Conservation (phyloP, 2,797 vertebrate genomes). For the Nannoperca obscura region DNA sequence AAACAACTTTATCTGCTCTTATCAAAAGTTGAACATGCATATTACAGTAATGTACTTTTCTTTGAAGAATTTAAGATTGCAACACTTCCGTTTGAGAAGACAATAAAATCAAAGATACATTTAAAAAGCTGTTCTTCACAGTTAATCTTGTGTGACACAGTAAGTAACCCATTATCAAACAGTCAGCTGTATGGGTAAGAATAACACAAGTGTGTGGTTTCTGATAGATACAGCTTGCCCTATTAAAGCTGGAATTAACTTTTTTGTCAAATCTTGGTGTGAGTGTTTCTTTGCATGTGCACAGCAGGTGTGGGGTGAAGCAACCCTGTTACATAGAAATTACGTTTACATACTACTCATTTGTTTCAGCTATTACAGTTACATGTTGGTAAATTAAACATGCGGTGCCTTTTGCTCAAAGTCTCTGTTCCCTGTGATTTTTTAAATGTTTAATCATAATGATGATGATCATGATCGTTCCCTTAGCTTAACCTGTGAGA, state of each 20-base stretch:
- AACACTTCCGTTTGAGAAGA: not conserved
- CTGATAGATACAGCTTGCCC: not conserved
- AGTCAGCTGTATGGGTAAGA: not conserved
- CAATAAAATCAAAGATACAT: not conserved
- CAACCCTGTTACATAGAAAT: not conserved
- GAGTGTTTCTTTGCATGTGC: not conserved
- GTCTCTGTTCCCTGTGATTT: not conserved
- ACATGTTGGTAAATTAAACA: not conserved
- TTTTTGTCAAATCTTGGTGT: not conserved
- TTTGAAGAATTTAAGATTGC: conserved; percentile 2
- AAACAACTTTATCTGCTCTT: conserved; percentile 2
- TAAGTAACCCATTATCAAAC: not conserved
- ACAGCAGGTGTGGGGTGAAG: not conserved
- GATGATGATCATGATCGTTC: not conserved
- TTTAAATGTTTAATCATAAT: not conserved
- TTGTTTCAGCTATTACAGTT: not conserved
- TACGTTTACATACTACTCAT: not conserved
- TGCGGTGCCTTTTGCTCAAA: not conserved
- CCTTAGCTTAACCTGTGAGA: not conserved
- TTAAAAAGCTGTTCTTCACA: not conserved
- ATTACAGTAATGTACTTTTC: not conserved
- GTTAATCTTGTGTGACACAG: not conserved
- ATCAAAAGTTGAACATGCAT: not conserved
- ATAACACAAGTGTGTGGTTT: not conserved
- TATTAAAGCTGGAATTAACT: not conserved